Percentiles rank a stretch among this genome's conserved stretches.
Conservation (phyloP, 2,888 invertebrate species). For the Eulithis prunata region DNA sequence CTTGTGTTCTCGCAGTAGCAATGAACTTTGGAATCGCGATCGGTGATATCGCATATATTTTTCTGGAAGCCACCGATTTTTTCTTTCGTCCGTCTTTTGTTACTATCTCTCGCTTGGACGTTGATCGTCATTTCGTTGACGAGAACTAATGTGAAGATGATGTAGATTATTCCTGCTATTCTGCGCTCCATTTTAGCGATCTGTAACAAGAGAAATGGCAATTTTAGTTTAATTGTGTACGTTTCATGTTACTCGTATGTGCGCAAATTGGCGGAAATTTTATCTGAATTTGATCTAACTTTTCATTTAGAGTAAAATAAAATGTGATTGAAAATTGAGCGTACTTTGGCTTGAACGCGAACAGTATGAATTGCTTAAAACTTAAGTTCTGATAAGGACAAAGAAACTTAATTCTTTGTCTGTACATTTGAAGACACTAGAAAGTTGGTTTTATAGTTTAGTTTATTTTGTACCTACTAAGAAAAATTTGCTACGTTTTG, state of each 20-base stretch:
- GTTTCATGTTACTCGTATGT: conserved; percentile 2
- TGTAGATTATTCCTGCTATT: conserved; percentile 71
- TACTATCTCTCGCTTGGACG: conserved; percentile 76
- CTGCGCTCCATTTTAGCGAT: conserved; percentile 71
- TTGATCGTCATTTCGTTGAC: conserved; percentile 79
- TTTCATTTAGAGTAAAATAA: background rate
- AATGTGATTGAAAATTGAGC: background rate
- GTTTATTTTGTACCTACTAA: too few species aligned
- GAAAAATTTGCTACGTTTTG: too few species aligned
- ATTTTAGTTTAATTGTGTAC: conserved; percentile 32
- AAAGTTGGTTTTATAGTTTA: too few species aligned
- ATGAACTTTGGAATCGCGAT: conserved; percentile 84
- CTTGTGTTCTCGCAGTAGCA: conserved; percentile 87
- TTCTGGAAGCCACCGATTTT: conserved; percentile 77
- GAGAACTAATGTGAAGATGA: conserved; percentile 73
- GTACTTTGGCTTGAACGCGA: background rate
- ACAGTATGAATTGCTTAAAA: background rate
- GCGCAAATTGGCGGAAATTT: conserved; percentile 1
- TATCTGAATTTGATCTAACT: background rate
- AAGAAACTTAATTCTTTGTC: too few species aligned
- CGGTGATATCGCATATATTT: conserved; percentile 85
- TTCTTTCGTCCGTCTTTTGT: conserved; percentile 75
- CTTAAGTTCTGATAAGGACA: background rate
- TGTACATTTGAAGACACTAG: too few species aligned
- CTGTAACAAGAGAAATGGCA: conserved; percentile 72